phyloP scores from a whole-genome alignment of 2,113 vertebrate genomes.

The Cheilinus undulatus region DNA sequence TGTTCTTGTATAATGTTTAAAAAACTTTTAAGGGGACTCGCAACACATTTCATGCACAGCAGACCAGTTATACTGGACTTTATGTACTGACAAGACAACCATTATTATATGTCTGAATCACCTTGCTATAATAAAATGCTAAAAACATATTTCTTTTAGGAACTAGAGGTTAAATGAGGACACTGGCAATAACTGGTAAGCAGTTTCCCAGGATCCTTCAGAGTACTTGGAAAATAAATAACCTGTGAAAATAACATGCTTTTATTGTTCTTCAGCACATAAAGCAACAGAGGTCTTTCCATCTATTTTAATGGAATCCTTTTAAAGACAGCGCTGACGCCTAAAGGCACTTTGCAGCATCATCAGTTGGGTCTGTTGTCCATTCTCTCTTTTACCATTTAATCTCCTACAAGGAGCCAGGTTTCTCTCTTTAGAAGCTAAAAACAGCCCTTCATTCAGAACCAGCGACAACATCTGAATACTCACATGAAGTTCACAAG shows the following conservation, averaged over 20 bases:
- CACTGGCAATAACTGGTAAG: neutral
- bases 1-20: too few relatives aligned
- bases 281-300: neutral
- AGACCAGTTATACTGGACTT: neutral
- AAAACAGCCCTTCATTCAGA: neutral
- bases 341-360: conserved; percentile 13
- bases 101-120: neutral
- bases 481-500: too few relatives aligned
- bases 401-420: neutral
- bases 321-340: conserved; percentile 7
- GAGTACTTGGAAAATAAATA: conserved; percentile 1
- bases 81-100: neutral
- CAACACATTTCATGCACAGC: too few relatives aligned
- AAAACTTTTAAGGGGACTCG: too few relatives aligned
- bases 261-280: neutral
- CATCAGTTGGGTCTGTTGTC: conserved; percentile 1
- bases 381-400: neutral
- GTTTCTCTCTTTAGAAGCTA: neutral
- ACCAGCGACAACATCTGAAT: too few relatives aligned
- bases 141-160: neutral
- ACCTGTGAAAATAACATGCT: neutral
- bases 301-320: conserved; percentile 7
- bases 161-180: neutral
- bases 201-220: neutral
- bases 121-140: neutral